Evolutionary conservation across 1,140 invertebrate species (phyloP), one percentile per base, ranked within the genome.

Genomic region (Ooceraea biroi): DNA sequence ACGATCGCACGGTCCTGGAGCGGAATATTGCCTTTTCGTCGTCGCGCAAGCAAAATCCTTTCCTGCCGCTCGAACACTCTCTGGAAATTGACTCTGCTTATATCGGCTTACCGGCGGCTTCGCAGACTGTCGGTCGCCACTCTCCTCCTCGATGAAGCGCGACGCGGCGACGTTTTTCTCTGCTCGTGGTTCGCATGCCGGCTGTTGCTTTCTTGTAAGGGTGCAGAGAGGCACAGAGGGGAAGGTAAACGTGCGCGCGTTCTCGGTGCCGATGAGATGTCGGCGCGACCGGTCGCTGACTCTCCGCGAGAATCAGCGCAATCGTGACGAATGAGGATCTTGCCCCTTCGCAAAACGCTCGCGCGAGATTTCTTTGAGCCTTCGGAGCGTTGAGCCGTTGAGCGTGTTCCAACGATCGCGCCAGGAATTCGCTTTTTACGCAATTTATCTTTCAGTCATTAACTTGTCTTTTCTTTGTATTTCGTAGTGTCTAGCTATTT

Each of bases 41-140:
- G 82, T 89, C 83, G 88, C 83, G 84, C 88, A 88, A 89, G 84
- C 80, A 89, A 89, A 88, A 89, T 89, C 88, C 88, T 88, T 88
- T 88, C 78, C 87, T 86, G 78, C 68, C 80, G 86, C 80, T 89
- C 84, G 84, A 88, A 89, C 88, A 88, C 88, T 88, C 86, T 84
- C 68, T 89, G 86, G 84, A 89, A 89, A 89, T 89, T 89, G 88
- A 88, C 84, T 89, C 88, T 89, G 88, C 87, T 89, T 89, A 89
- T 89, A 88, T 89, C 88, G 86, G 86, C 87, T 89, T 89, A 89
- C 84, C 58, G 68, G 71, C 58, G 86, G 72, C 88, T 88, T 89
- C 85, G 74, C 86, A 86, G 73, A 71, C 84, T 89, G 83, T 85
- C 71, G 77, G 76, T 52, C 77, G 25, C 77, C 86, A 60, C 85